Evolutionary conservation across 2,888 invertebrate species (phyloP).

Genomic region (Stenchaetothrips biformis): DNA sequence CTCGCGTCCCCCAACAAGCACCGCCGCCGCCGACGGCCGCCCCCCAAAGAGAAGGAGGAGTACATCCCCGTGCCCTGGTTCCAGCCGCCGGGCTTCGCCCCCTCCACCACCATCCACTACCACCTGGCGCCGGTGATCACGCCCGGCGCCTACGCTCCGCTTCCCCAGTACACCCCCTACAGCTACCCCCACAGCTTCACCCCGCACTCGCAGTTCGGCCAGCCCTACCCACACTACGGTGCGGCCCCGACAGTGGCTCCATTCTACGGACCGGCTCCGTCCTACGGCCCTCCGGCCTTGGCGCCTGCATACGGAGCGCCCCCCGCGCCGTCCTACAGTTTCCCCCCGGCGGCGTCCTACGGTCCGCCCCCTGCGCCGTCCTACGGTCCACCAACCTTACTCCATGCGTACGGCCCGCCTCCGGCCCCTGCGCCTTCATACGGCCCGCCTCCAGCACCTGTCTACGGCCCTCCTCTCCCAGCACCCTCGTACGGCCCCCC

Average conservation of each 20-base stretch:
- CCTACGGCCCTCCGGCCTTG: too few relatives aligned
- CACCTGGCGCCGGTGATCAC: too few relatives aligned
- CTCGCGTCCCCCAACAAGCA: neutral
- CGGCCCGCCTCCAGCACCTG: neutral
- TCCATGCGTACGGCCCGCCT: neutral
- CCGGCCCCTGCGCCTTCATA: neutral
- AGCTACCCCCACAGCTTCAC: too few relatives aligned
- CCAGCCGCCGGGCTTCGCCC: neutral
- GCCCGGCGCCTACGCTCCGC: too few relatives aligned
- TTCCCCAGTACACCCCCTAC: too few relatives aligned
- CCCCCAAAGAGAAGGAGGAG: neutral
- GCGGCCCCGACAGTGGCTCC: too few relatives aligned
- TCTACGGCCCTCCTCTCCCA: neutral
- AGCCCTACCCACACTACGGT: too few relatives aligned
- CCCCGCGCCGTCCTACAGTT: neutral
- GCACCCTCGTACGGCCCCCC: too few relatives aligned
- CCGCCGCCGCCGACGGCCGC: neutral
- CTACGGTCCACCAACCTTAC: neutral
- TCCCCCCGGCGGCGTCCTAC: neutral
- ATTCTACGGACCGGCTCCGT: neutral
- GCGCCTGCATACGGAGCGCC: neutral
- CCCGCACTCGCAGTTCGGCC: too few relatives aligned
- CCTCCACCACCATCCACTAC: too few relatives aligned
- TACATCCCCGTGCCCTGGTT: neutral
- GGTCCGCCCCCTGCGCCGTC: neutral